These are phyloP conservation scores for fruit fly (Drosophila melanogaster) DNA, from an alignment of 1,140 invertebrate genomes.

Conservation along the genomic window DNA sequence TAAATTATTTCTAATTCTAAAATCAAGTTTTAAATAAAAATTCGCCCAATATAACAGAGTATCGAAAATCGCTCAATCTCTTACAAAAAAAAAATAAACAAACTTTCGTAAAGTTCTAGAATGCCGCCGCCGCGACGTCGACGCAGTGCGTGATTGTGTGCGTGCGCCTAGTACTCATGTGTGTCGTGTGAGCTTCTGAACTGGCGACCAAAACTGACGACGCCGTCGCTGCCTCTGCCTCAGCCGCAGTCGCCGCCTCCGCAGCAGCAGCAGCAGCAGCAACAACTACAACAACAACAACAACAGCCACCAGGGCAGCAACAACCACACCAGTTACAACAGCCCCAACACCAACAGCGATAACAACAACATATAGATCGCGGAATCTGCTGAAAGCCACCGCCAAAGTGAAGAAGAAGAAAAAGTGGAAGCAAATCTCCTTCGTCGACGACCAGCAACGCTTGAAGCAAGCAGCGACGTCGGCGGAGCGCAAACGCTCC, in stretches of 20 bases:
- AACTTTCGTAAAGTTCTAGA: constrained; percentile 52
- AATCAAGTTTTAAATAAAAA: too few relatives aligned
- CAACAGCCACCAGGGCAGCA: constrained; percentile 27
- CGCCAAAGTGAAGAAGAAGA: constrained; percentile 79
- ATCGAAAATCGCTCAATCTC: not conserved
- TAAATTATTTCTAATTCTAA: too few relatives aligned
- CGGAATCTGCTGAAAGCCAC: constrained; percentile 74
- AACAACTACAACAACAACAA: constrained; percentile 18
- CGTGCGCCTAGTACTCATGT: constrained; percentile 19
- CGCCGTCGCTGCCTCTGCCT: constrained; percentile 60
- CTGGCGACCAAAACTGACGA: constrained; percentile 80
- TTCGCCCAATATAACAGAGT: too few relatives aligned
- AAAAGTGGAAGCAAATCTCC: constrained; percentile 77
- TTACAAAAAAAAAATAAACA: not conserved
- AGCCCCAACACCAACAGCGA: constrained; percentile 23
- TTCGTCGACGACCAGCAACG: constrained; percentile 62
- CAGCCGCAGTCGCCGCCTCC: constrained; percentile 50
- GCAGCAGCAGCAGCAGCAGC: constrained; percentile 28
- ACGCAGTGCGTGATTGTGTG: constrained; percentile 67
- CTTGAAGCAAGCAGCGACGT: constrained; percentile 33
- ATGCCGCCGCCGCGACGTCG: constrained; percentile 66
- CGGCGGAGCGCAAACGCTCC: constrained; percentile 60
- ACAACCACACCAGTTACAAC: constrained; percentile 31
- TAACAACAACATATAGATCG: constrained; percentile 56
- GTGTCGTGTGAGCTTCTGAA: constrained; percentile 60